These are phyloP conservation scores for Lordiphosa fenestrarum DNA, from an alignment of 2,888 invertebrate genomes.

Conservation along the genomic window DNA sequence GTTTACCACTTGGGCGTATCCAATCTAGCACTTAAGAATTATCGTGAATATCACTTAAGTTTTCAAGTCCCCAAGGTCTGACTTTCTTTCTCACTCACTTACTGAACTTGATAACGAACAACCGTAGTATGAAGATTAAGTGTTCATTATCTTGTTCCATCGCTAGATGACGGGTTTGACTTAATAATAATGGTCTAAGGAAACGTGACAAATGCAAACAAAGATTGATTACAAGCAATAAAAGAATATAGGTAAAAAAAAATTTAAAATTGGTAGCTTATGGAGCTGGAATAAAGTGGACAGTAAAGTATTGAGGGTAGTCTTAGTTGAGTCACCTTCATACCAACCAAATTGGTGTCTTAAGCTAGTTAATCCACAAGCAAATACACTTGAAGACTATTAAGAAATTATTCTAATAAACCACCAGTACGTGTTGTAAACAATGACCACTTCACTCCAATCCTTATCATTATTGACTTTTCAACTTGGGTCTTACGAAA, in stretches of 20 bases:
- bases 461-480: conserved; percentile 43
- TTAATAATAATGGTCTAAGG: conserved; percentile 14
- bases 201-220: conserved; percentile 9
- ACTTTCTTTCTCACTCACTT: neutral
- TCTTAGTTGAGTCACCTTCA: too few species aligned
- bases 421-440: neutral
- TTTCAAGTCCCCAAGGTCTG: too few species aligned
- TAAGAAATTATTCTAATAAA: too few species aligned
- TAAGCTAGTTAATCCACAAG: too few species aligned
- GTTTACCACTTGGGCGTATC: too few species aligned
- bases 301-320: too few species aligned
- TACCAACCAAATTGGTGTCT: too few species aligned
- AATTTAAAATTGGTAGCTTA: neutral
- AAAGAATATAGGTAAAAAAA: neutral
- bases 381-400: too few species aligned
- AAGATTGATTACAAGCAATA: conserved; percentile 12
- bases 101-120: conserved; percentile 7
- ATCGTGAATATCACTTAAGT: too few species aligned
- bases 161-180: conserved; percentile 5
- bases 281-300: neutral
- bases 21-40: too few species aligned
- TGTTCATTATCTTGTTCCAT: neutral
- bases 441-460: conserved; percentile 1
- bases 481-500: conserved; percentile 20
- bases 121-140: conserved; percentile 1